Conservation (phyloP, 1,140 invertebrate species). For the Eueides isabella region DNA sequence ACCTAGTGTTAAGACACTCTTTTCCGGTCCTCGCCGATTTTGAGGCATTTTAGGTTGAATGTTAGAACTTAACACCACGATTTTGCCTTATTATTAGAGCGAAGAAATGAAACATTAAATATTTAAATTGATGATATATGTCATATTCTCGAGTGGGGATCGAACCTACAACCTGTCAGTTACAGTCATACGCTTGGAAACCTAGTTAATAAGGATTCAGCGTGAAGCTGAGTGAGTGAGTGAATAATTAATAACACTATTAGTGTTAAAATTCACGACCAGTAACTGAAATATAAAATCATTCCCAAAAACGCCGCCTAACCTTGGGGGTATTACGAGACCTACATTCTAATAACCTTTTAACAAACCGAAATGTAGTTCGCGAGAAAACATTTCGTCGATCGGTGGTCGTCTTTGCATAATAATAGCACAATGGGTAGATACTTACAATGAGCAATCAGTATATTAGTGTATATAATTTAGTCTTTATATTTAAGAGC, state of each 20-base stretch:
- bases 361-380: conserved; percentile 62
- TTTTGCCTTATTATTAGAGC: no score
- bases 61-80: no score
- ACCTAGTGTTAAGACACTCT: no score
- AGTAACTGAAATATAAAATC: conserved; percentile 17
- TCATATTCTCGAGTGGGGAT: no score
- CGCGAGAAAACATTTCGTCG: conserved; percentile 56
- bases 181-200: no score
- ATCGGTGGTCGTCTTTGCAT: conserved; percentile 71
- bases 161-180: no score
- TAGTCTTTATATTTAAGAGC: conserved; percentile 17
- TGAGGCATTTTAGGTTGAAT: no score
- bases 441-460: conserved; percentile 36
- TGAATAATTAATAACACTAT: neutral
- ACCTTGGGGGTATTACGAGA: conserved; percentile 54
- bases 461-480: conserved; percentile 4
- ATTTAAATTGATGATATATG: no score
- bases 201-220: no score
- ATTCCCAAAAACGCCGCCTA: conserved; percentile 45
- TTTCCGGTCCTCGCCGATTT: no score
- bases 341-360: conserved; percentile 77
- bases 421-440: conserved; percentile 73
- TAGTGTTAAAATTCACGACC: conserved; percentile 2
- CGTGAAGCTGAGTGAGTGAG: no score
- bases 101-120: no score